Evolutionary conservation across 2,888 invertebrate species (phyloP).

Genomic region (Drosophila kokeensis): DNA sequence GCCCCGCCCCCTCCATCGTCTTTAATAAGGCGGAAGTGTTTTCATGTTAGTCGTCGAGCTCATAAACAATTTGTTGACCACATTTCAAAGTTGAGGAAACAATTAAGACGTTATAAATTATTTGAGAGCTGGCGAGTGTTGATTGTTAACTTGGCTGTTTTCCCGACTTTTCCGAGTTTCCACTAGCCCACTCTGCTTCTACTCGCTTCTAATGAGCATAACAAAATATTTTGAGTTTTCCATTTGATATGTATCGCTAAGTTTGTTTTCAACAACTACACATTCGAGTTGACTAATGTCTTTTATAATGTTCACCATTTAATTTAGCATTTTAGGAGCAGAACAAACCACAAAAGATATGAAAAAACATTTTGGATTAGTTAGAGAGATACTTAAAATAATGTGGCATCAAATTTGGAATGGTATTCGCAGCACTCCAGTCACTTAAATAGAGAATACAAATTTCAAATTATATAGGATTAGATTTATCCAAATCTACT

Average conservation of each 20-base stretch:
- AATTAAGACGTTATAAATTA: slow-evolving; percentile 81
- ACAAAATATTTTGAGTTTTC: slow-evolving; percentile 61
- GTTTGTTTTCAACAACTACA: slow-evolving; percentile 52
- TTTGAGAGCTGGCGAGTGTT: slow-evolving; percentile 63
- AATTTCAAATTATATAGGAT: neutral
- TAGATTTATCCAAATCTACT: neutral
- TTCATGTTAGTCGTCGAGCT: slow-evolving; percentile 68
- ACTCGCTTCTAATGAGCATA: slow-evolving; percentile 68
- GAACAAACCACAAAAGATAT: neutral
- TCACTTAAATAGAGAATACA: neutral
- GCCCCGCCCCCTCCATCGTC: neutral
- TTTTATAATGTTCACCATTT: slow-evolving; percentile 29
- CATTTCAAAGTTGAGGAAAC: slow-evolving; percentile 56
- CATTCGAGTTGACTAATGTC: slow-evolving; percentile 62
- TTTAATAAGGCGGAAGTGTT: slow-evolving; percentile 62
- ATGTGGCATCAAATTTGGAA: neutral
- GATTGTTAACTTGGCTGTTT: slow-evolving; percentile 49
- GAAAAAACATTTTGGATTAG: neutral
- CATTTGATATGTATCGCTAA: slow-evolving; percentile 65
- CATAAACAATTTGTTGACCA: slow-evolving; percentile 78
- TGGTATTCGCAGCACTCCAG: neutral
- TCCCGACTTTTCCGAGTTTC: slow-evolving; percentile 5
- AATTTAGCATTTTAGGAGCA: slow-evolving; percentile 13
- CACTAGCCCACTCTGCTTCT: slow-evolving; percentile 11
- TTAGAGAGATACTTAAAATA: neutral